Percentiles rank a stretch among this genome's conserved stretches.
These are phyloP conservation scores for Cavia aperea DNA, from an alignment of 2,113 vertebrate genomes.

Conservation along the genomic window DNA sequence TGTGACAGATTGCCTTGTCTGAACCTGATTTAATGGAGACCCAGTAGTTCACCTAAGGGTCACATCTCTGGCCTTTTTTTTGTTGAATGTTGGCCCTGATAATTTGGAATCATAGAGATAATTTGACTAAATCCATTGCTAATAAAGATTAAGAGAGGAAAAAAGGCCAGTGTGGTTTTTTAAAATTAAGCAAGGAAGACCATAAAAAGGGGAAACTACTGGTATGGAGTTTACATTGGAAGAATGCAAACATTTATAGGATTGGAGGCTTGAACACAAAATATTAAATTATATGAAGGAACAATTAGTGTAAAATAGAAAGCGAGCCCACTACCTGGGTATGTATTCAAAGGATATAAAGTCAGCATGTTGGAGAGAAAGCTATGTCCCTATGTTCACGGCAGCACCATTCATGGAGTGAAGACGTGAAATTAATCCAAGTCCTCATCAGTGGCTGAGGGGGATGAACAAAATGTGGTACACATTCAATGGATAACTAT, in stretches of 20 bases:
- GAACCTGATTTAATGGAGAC: not conserved
- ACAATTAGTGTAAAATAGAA: not conserved
- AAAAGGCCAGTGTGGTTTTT: not conserved
- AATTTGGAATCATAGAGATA: not conserved
- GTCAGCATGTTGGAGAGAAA: not conserved
- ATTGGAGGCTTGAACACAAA: constrained; percentile 1
- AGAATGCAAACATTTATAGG: not conserved
- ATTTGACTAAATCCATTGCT: not conserved
- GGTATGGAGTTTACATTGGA: constrained; percentile 19
- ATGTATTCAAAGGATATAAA: not conserved
- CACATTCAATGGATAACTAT: not conserved
- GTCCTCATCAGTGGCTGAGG: not conserved
- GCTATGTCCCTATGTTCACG: not conserved
- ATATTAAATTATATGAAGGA: not conserved
- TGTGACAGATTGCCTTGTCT: not conserved
- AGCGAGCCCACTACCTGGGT: not conserved
- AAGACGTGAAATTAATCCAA: not conserved
- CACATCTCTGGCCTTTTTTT: constrained; percentile 39
- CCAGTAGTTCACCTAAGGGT: constrained; percentile 47
- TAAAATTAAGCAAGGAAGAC: not conserved
- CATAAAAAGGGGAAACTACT: not conserved
- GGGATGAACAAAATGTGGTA: not conserved
- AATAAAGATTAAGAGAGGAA: not conserved
- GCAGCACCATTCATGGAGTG: not conserved
- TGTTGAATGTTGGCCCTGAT: not conserved